Percentiles rank a stretch among this genome's conserved stretches.
Evolutionary conservation across 2,888 invertebrate species (phyloP).

Genomic region (Fabriciana adippe): DNA sequence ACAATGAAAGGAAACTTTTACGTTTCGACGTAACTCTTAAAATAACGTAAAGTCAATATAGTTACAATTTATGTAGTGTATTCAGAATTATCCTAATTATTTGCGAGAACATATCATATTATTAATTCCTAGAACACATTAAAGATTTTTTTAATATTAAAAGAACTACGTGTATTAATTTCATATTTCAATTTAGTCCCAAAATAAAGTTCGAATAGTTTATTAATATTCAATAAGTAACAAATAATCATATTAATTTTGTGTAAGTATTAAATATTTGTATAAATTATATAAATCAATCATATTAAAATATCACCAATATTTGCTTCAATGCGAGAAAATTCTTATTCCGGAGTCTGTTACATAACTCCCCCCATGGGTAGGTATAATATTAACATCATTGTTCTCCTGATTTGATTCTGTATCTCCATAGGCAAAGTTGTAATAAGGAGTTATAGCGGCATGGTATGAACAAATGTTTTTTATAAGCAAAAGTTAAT

Average conservation of each 20-base stretch:
- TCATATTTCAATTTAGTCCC: not conserved
- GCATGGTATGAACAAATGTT: slow-evolving; percentile 1
- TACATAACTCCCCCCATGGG: slow-evolving; percentile 63
- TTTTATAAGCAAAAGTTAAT: not conserved
- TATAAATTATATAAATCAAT: too few relatives aligned
- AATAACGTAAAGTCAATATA: slow-evolving; percentile 13
- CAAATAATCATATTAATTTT: too few relatives aligned
- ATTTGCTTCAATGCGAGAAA: slow-evolving; percentile 31
- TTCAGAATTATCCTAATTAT: too few relatives aligned
- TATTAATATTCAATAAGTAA: too few relatives aligned
- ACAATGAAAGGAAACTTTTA: slow-evolving; percentile 57
- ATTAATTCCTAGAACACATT: too few relatives aligned
- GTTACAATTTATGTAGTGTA: slow-evolving; percentile 5
- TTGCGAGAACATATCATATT: too few relatives aligned
- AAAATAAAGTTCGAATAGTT: not conserved
- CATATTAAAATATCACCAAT: not conserved
- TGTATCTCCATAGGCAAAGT: slow-evolving; percentile 76
- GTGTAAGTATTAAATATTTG: too few relatives aligned
- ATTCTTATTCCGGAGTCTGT: slow-evolving; percentile 33
- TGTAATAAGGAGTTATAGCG: slow-evolving; percentile 67
- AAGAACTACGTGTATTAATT: too few relatives aligned
- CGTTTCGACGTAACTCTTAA: slow-evolving; percentile 34
- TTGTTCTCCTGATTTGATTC: slow-evolving; percentile 80
- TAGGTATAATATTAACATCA: slow-evolving; percentile 72
- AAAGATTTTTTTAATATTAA: too few relatives aligned